Evolutionary conservation across 2,797 vertebrate species (phyloP), one percentile per base, ranked within the genome.

Genomic region (Onychomys arenicola): DNA sequence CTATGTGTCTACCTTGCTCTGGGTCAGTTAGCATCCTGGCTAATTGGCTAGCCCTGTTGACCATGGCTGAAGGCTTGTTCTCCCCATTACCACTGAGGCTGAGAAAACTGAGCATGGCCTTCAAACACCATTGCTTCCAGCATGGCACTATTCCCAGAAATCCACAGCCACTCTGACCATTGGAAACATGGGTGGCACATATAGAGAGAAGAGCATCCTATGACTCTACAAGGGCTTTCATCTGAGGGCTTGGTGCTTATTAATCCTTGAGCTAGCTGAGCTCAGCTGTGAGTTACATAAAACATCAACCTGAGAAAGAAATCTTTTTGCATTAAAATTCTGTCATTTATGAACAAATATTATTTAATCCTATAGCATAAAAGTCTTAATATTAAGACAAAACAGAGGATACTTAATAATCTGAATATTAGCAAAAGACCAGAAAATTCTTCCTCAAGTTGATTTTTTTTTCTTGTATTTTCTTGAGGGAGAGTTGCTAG

Each of bases 251-350:
- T 75, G 46, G 10, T 23, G 11, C 49, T 69, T 84, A 89, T 73
- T 13, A 57, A 80, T 61, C 23, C 27, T 55, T 86, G 40, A 86
- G 12, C 12, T 59, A 25, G n/a, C 29, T 91, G 40, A 67, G 21
- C 23, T 93, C 69, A 14, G 32, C 69, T 95, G 40, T 91, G n/a
- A 75, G 59, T 81, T 94, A 65, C 57, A 86, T n/a, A 81, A 94
- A 89, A 55, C 29, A 17, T 52, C 37, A 85, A n/a, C 3, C 40
- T 61, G 49, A 87, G 69, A 78, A 46, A 32, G 9, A 89, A 89
- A n/a, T 43, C 10, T 40, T 8, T 92, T 71, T 65, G 16, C 19
- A 90, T 86, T 67, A 65, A 89, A 61, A 67, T 80, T 57, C 65
- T 27, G 32, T 52, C 5, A 34, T 37, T 85, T 89, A 32, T 61